These are phyloP conservation scores for Paratilapia polleni DNA, from an alignment of 2,113 vertebrate genomes.

Conservation along the genomic window DNA sequence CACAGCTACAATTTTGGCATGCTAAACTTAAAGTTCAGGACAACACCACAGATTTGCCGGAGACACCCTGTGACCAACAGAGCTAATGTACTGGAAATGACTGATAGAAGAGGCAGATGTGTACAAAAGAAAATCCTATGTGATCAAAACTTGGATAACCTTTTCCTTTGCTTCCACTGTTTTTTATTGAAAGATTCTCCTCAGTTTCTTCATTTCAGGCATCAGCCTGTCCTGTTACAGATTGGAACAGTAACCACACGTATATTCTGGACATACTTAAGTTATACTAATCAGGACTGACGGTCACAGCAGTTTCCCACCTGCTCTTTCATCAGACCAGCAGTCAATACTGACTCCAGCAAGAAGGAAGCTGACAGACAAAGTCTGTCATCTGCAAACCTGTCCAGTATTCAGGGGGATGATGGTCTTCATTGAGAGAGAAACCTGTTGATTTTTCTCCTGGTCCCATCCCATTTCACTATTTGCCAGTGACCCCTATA, in stretches of 20 bases:
- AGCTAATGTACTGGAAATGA: constrained; percentile 20
- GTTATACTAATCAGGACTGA: not conserved
- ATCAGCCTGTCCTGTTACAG: not conserved
- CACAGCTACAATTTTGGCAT: not conserved
- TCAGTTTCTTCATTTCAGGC: constrained; percentile 15
- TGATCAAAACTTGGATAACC: not conserved
- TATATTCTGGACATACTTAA: constrained; percentile 7
- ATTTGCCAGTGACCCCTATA: not conserved
- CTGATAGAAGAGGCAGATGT: not conserved
- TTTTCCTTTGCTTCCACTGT: constrained; percentile 1
- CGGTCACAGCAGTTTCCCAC: not conserved
- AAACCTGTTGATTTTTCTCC: not conserved
- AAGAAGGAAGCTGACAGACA: not conserved
- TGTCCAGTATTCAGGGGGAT: not conserved
- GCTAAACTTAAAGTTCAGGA: not conserved
- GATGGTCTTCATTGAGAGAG: constrained; percentile 13
- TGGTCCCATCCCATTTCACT: constrained; percentile 20
- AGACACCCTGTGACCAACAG: not conserved
- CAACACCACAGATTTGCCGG: not conserved
- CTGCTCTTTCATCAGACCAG: not conserved
- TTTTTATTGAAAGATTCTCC: not conserved
- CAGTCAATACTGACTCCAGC: not conserved
- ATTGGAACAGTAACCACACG: not conserved
- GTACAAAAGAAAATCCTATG: constrained; percentile 27
- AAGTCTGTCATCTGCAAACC: not conserved